phyloP scores from a whole-genome alignment of 37 sponge, comb jelly and placozoan genomes.

The Aphrocallistes beatrix region DNA sequence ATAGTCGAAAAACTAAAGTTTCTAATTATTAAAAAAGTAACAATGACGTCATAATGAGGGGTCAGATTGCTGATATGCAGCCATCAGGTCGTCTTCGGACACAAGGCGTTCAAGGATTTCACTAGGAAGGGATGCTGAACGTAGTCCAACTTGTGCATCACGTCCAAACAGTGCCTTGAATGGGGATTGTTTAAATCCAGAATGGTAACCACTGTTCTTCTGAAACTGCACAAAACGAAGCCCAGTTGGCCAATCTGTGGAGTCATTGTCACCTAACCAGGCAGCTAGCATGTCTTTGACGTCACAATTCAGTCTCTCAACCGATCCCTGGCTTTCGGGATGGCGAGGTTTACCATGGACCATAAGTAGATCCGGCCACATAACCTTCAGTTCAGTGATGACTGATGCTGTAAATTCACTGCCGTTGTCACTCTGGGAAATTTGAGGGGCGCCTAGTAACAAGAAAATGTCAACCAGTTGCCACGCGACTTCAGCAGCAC shows the following conservation, averaged over 20 bases:
- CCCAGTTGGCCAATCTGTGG: not conserved
- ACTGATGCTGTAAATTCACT: not conserved
- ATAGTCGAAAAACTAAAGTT: too few species aligned
- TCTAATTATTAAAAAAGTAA: too few species aligned
- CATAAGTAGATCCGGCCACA: not conserved
- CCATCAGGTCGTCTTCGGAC: not conserved
- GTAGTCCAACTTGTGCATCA: not conserved
- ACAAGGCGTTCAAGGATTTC: not conserved
- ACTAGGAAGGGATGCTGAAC: not conserved
- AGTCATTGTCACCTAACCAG: not conserved
- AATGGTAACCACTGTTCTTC: not conserved
- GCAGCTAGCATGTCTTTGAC: constrained; percentile 19
- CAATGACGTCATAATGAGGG: too few species aligned
- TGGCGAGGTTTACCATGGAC: not conserved
- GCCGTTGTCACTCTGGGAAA: not conserved
- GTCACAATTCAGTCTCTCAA: too few species aligned
- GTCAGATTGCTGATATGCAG: not conserved
- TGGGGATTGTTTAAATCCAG: not conserved
- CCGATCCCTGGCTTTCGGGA: not conserved
- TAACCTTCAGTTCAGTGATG: not conserved
- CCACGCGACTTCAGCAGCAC: not conserved
- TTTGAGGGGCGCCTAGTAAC: not conserved
- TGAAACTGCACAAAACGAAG: not conserved
- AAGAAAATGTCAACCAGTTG: not conserved
- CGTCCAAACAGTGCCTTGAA: not conserved